A percentile compares a stretch with the other conserved stretches of the same genome.
These are phyloP conservation scores for Zophobas atratus DNA, from an alignment of 1,140 invertebrate genomes.

Conservation along the genomic window DNA sequence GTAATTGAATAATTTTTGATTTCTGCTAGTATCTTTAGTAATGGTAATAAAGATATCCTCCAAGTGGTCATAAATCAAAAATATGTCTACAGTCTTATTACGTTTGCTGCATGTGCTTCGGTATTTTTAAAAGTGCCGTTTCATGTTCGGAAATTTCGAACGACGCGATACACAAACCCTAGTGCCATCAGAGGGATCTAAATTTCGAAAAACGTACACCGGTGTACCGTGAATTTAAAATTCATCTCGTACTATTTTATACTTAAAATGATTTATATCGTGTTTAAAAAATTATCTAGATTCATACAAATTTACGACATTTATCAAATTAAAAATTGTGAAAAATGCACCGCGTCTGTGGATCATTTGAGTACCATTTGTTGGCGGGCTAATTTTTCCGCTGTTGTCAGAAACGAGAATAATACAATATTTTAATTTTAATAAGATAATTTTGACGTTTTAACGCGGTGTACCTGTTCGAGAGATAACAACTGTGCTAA, in stretches of 20 bases:
- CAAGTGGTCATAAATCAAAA: constrained; percentile 39
- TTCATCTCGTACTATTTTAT: not conserved
- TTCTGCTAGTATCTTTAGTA: constrained; percentile 33
- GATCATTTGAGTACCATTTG: constrained; percentile 4
- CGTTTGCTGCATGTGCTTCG: constrained; percentile 3
- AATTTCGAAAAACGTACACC: not conserved
- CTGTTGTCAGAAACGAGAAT: not conserved
- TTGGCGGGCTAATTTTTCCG: not conserved
- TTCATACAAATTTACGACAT: constrained; percentile 12
- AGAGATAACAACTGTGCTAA: not conserved
- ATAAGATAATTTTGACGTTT: constrained; percentile 3
- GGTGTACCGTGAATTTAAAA: not conserved
- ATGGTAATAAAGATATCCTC: constrained; percentile 39
- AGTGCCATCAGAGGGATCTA: constrained; percentile 1
- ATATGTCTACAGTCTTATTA: constrained; percentile 24
- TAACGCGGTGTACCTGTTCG: no score
- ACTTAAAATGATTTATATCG: constrained; percentile 6
- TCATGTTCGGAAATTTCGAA: constrained; percentile 8
- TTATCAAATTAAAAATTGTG: constrained; percentile 18
- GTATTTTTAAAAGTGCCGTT: constrained; percentile 33
- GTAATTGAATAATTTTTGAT: constrained; percentile 34
- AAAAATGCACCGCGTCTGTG: constrained; percentile 5
- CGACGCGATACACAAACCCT: not conserved
- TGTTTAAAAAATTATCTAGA: not conserved
- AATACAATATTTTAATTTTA: constrained; percentile 7